A percentile compares a stretch with the other conserved stretches of the same genome.
phyloP scores from a whole-genome alignment of 1,140 invertebrate species.

The Lordiphosa stackelbergi region DNA sequence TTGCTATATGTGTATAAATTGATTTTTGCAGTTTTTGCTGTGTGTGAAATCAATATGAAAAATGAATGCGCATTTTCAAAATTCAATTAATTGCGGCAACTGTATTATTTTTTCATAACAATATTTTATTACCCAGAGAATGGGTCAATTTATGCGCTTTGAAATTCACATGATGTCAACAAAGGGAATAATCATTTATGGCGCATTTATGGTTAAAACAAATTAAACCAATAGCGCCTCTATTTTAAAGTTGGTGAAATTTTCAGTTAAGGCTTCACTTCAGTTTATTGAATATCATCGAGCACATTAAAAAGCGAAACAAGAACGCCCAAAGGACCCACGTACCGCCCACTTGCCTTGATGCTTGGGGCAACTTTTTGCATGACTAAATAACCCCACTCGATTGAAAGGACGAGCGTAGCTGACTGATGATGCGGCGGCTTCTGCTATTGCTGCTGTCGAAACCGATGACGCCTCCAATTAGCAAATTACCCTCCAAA shows the following conservation, averaged over 20 bases:
- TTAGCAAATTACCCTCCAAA: slow-evolving; percentile 72
- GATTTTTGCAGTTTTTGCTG: slow-evolving; percentile 27
- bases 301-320: slow-evolving; percentile 49
- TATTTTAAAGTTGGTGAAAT: neutral
- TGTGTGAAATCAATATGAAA: slow-evolving; percentile 16
- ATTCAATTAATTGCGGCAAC: slow-evolving; percentile 62
- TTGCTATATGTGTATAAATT: slow-evolving; percentile 42
- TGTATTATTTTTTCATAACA: slow-evolving; percentile 37
- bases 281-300: slow-evolving; percentile 64
- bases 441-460: slow-evolving; percentile 33
- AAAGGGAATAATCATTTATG: slow-evolving; percentile 34
- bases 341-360: neutral
- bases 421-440: slow-evolving; percentile 61
- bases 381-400: slow-evolving; percentile 50
- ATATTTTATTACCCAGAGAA: slow-evolving; percentile 1
- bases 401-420: slow-evolving; percentile 43
- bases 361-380: slow-evolving; percentile 17
- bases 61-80: slow-evolving; percentile 38
- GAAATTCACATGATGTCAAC: slow-evolving; percentile 12
- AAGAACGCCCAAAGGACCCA: slow-evolving; percentile 3
- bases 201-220: slow-evolving; percentile 8
- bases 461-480: slow-evolving; percentile 70
- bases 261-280: slow-evolving; percentile 4
- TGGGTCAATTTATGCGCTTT: slow-evolving; percentile 26
- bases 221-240: slow-evolving; percentile 7